Base-by-base conservation (phyloP, 2,113 vertebrate species). In the Blennius ocellaris region DNA sequence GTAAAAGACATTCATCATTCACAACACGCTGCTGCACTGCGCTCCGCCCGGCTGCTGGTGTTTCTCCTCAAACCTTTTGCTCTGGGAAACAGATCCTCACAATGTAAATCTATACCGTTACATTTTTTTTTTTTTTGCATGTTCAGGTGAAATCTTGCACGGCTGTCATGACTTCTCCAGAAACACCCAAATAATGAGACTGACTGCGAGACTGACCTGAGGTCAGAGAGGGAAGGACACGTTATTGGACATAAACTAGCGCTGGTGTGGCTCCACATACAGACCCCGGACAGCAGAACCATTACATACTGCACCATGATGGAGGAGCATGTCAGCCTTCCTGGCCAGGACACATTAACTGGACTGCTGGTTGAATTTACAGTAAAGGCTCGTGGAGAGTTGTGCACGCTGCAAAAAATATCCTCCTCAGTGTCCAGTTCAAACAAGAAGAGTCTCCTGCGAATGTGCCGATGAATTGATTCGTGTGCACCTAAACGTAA, bases 301-400 rank as follows among this genome's bases (percentile, higher is more conserved):
- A 64, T 73, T 80, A 86, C 61, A 73, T 48, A 47, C 7, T 66
- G 77, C 53, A 58, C 0, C 15, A 64, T 78, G 83, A 87, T 70
- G 69, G 74, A 84, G 61, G 47, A 81, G 67, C 69, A 81, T 78
- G 81, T 84, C 65, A 73, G 81, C 58, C 63, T 86, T 83, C 67
- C 75, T 83, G 73, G 41, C 66, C 64, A 53, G 82, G 74, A 77
- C 87, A 86, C 83, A 89, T 87, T 87, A 87, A 89, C 78, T 62
- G 66, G 41, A 65, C 78, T 83, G 81, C 74, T 84, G 72, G 57
- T 76, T 64, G 78, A 83, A 81, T 81, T 91, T 88, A 89, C 86
- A 53, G 86, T 82, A 84, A 87, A 87, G 69, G 66, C 74, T 76
- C 3, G 60, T 82, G 69, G 69, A 70, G 72, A 75, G 58, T 40